phyloP scores from a whole-genome alignment of 2,113 vertebrate genomes.

The Mirounga angustirostris region DNA sequence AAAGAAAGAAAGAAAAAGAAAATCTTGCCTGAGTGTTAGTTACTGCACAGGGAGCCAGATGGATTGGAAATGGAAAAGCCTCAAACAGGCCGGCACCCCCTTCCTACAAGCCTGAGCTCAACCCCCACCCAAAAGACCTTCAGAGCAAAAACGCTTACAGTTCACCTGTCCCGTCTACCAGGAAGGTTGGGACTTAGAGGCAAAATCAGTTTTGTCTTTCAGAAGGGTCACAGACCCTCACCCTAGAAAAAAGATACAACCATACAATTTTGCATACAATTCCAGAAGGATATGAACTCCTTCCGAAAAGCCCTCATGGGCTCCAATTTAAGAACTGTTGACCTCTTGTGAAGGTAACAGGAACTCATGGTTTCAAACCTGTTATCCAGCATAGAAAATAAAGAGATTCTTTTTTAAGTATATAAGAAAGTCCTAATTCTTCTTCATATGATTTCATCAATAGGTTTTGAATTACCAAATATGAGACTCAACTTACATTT shows the following conservation, averaged over 20 bases:
- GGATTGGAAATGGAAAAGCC: background rate
- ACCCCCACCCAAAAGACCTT: background rate
- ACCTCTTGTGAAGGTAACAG: background rate
- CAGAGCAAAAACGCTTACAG: background rate
- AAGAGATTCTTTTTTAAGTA: background rate
- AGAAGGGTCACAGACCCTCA: background rate
- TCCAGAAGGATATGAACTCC: background rate
- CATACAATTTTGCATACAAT: background rate
- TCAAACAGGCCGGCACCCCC: background rate
- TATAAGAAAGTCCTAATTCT: background rate
- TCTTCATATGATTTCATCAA: background rate
- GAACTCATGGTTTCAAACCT: background rate
- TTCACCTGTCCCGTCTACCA: background rate
- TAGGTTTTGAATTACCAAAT: background rate
- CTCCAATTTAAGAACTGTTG: background rate
- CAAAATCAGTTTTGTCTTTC: background rate
- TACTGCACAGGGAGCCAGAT: background rate
- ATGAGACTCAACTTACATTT: conserved; percentile 82
- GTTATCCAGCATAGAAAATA: background rate
- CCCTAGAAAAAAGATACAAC: background rate
- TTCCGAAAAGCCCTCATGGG: background rate
- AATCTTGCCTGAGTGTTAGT: background rate
- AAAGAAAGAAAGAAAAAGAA: background rate
- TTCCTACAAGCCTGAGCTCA: background rate
- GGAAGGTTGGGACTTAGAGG: background rate